Conservation (phyloP, 1,140 invertebrate species). For the Dufourea novaeangliae region DNA sequence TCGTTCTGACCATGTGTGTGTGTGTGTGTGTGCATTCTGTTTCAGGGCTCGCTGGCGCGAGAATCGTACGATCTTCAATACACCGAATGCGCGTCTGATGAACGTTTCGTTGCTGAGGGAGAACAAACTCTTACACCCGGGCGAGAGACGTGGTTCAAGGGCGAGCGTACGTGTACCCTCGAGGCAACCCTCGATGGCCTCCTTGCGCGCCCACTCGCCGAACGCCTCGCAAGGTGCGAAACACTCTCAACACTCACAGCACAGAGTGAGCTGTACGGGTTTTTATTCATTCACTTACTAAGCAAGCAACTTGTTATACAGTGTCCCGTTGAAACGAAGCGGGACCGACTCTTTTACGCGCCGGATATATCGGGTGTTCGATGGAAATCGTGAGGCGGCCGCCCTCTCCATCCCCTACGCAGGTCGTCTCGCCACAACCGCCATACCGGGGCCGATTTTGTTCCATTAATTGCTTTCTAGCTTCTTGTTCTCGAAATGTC, state of each 20-base stretch:
- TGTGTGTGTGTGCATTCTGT: too few species aligned
- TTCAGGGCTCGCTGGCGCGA: conserved; percentile 94
- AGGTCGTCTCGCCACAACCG: neutral
- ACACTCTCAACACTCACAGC: conserved; percentile 78
- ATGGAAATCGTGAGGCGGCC: conserved; percentile 55
- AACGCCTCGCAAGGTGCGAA: conserved; percentile 89
- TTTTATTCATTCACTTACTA: conserved; percentile 81
- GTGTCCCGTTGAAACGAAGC: conserved; percentile 69
- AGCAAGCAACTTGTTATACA: conserved; percentile 78
- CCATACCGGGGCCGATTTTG: too few species aligned
- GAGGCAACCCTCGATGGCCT: conserved; percentile 91
- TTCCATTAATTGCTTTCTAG: neutral
- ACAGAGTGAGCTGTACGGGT: conserved; percentile 80
- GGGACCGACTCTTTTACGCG: conserved; percentile 63
- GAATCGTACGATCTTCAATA: conserved; percentile 96
- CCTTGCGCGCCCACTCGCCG: conserved; percentile 90
- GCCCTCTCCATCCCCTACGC: too few species aligned
- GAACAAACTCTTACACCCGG: conserved; percentile 89
- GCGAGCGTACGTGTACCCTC: conserved; percentile 89
- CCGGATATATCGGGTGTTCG: conserved; percentile 47
- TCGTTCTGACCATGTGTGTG: too few species aligned
- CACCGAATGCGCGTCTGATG: conserved; percentile 94
- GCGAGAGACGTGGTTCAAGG: conserved; percentile 89
- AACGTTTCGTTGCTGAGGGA: conserved; percentile 92
- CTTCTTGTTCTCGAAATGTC: neutral